A percentile compares a stretch with the other conserved stretches of the same genome.
These are phyloP conservation scores for Toxotes jaculatrix DNA, from an alignment of 2,113 vertebrate species.

Conservation along the genomic window DNA sequence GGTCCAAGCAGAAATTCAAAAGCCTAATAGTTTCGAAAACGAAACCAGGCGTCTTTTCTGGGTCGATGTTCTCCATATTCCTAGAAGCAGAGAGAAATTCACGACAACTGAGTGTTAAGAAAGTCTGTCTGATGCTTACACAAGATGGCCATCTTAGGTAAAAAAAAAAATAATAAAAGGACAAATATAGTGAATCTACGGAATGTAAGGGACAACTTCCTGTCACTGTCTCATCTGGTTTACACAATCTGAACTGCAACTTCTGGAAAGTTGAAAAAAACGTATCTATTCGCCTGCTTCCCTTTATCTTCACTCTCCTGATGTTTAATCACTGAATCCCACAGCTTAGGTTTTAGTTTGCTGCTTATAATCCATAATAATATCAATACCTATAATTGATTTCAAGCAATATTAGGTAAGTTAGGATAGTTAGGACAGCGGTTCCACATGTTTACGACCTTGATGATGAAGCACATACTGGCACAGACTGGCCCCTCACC, in stretches of 20 bases:
- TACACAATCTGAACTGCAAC: constrained; percentile 34
- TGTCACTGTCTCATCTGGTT: constrained; percentile 11
- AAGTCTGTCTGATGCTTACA: background rate
- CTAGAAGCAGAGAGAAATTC: constrained; percentile 73
- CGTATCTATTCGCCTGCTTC: constrained; percentile 11
- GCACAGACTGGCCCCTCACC: constrained; percentile 76
- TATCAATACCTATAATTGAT: background rate
- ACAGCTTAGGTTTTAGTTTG: background rate
- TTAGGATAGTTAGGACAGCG: background rate
- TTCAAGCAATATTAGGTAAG: no score
- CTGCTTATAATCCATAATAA: background rate
- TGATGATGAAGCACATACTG: background rate
- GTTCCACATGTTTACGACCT: background rate
- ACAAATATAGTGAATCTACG: background rate
- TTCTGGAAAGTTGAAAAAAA: constrained; percentile 16
- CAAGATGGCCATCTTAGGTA: background rate
- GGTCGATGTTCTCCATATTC: constrained; percentile 91
- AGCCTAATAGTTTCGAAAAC: constrained; percentile 88
- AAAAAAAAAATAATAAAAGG: background rate
- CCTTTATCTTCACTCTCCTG: background rate
- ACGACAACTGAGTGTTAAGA: constrained; percentile 4
- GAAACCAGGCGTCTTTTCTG: constrained; percentile 87
- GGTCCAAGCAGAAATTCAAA: constrained; percentile 82
- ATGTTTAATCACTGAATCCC: background rate
- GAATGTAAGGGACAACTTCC: constrained; percentile 6